phyloP scores from a whole-genome alignment of 1,140 invertebrate genomes.

The Globodera ellingtonae region DNA sequence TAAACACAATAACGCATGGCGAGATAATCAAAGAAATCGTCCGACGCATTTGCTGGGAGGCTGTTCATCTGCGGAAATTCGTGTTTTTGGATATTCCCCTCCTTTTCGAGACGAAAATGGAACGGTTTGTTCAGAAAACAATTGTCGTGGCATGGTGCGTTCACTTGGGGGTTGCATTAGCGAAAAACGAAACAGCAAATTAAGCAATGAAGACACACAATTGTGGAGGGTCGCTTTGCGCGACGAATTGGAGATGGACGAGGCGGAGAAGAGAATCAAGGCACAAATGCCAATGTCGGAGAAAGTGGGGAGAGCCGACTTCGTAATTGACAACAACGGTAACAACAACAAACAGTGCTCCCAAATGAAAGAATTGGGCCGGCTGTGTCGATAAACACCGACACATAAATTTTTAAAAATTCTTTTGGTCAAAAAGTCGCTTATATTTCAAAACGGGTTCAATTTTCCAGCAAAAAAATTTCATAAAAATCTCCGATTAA shows the following conservation, averaged over 20 bases:
- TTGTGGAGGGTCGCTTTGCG: slow-evolving; percentile 9
- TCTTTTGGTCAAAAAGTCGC: too few species aligned
- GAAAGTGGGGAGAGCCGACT: not conserved
- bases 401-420: too few species aligned
- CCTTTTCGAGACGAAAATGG: slow-evolving; percentile 19
- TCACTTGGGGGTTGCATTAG: not conserved
- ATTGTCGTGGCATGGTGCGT: slow-evolving; percentile 11
- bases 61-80: slow-evolving; percentile 10
- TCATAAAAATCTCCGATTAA: too few species aligned
- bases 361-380: not conserved
- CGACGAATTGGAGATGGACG: slow-evolving; percentile 6
- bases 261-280: slow-evolving; percentile 6
- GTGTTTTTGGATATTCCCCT: slow-evolving; percentile 26
- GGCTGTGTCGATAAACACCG: not conserved
- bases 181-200: not conserved
- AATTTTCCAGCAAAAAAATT: too few species aligned
- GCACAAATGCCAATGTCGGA: slow-evolving; percentile 14
- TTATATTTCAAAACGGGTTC: too few species aligned
- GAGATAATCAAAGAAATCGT: slow-evolving; percentile 21
- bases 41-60: not conserved
- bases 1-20: slow-evolving; percentile 16
- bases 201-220: slow-evolving; percentile 17
- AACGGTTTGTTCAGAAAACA: slow-evolving; percentile 15
- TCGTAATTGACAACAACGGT: slow-evolving; percentile 25
- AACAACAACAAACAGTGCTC: not conserved